Base-by-base conservation (phyloP, 2,888 invertebrate species). In the Diadegma fenestrale region DNA sequence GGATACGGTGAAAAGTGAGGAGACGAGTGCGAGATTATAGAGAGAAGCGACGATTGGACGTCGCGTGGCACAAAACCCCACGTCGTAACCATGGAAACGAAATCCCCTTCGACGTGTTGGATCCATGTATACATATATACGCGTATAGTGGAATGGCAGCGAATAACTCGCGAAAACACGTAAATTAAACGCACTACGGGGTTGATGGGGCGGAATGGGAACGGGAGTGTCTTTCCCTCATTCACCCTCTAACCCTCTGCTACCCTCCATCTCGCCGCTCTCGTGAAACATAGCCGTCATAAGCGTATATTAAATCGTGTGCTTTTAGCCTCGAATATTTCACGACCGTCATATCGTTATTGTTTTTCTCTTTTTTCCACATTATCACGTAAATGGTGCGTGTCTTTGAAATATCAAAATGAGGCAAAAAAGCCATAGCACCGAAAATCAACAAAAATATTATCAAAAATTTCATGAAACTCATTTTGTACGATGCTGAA, bases 121-220 rank as follows among this genome's bases (percentile, higher is more conserved):
- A 64, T 58, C 41, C 17, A 30, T 63, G 37, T 37, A 37, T 37
- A 37, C 10, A 37, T 10, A 37, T 37, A 37, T 37, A 7, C 14
- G 22, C 54, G 37, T 51, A 30, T 64, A 83, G 80, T 79, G 85
- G 84, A 73, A 81, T 90, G 90, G 90, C 89, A 89, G 89, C 92
- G 91, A 93, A 93, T 93, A 93, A 93, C 93, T 93, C 92, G 93
- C 91, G 93, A 93, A 93, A 93, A 93, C 93, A 93, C 93, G 92
- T 93, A 93, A 93, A 93, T 93, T 93, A 93, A 93, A 93, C 91
- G 92, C 93, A 92, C 92, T 92, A 92, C 92, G 91, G 91, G 90
- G 88, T 92, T 92, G 92, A 92, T 92, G 92, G 92, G 91, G 90
- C 91, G 91, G 92, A 92, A 92, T 91, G 90, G 90, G 89, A 88